phyloP scores from a whole-genome alignment of 2,113 vertebrate genomes.

The Myanophis thanlyinensis region DNA sequence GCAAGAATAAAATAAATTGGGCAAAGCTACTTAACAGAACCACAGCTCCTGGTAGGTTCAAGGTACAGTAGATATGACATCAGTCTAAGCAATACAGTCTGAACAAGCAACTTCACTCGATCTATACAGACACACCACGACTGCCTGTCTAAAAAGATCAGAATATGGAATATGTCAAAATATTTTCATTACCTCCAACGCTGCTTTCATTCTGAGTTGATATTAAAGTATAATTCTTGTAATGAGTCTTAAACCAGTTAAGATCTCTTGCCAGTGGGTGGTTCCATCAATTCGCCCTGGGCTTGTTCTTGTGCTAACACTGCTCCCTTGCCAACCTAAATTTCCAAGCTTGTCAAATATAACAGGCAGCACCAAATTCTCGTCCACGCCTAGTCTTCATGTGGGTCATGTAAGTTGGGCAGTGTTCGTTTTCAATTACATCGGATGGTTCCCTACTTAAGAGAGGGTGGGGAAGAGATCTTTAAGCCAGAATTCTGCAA shows the following conservation, averaged over 20 bases:
- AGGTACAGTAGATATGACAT: neutral
- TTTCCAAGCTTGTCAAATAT: neutral
- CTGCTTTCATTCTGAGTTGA: neutral
- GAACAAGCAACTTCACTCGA: neutral
- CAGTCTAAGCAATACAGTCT: neutral
- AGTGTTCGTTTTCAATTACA: neutral
- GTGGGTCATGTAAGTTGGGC: neutral
- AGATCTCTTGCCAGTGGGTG: constrained; percentile 10
- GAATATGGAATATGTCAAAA: neutral
- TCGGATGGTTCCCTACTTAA: neutral
- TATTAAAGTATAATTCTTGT: neutral
- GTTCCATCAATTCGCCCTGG: neutral
- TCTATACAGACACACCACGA: neutral
- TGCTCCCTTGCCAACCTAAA: neutral
- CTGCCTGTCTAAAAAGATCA: accelerated
- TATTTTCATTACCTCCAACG: neutral
- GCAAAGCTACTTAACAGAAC: neutral
- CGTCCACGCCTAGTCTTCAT: neutral
- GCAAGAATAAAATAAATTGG: neutral
- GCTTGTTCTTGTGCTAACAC: neutral
- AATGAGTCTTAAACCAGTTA: constrained; percentile 6
- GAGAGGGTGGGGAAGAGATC: neutral
- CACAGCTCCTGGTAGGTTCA: neutral
- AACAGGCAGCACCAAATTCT: neutral
- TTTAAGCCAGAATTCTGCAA: neutral